phyloP scores from a whole-genome alignment of 2,888 invertebrate species.

The Silvanus unidentatus region DNA sequence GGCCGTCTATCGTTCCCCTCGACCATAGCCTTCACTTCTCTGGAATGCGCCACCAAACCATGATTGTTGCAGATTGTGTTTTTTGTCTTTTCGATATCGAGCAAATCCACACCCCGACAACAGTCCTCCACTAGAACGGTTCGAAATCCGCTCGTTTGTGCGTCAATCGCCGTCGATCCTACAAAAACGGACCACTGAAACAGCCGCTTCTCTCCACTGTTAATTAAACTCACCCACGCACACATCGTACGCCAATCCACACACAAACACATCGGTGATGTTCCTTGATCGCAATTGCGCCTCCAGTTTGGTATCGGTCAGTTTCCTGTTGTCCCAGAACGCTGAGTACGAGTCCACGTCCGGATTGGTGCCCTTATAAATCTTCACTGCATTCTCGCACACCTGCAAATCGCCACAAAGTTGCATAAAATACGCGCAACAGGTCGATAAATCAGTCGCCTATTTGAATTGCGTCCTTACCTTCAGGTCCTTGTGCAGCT shows the following conservation, averaged over 20 bases:
- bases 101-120: slow-evolving; percentile 78
- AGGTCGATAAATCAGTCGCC: too few relatives aligned
- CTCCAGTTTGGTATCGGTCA: slow-evolving; percentile 76
- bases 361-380: slow-evolving; percentile 87
- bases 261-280: slow-evolving; percentile 86
- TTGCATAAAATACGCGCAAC: background rate
- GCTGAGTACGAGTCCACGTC: slow-evolving; percentile 95
- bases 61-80: slow-evolving; percentile 63
- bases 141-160: slow-evolving; percentile 79
- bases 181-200: too few relatives aligned
- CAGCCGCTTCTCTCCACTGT: too few relatives aligned
- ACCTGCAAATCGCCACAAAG: slow-evolving; percentile 47
- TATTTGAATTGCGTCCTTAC: too few relatives aligned
- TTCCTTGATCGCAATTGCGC: slow-evolving; percentile 69
- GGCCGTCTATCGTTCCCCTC: slow-evolving; percentile 79
- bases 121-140: slow-evolving; percentile 86
- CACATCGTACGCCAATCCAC: slow-evolving; percentile 90
- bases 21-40: slow-evolving; percentile 75
- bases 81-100: slow-evolving; percentile 77
- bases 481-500: slow-evolving; percentile 82
- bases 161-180: slow-evolving; percentile 82
- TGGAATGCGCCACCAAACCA: slow-evolving; percentile 73
- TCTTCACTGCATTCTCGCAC: slow-evolving; percentile 66
- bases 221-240: slow-evolving; percentile 73
- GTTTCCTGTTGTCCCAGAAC: slow-evolving; percentile 93